Base-by-base conservation (phyloP, 37 sponge, comb jelly and placozoan genomes). In the Axinella damicornis region DNA sequence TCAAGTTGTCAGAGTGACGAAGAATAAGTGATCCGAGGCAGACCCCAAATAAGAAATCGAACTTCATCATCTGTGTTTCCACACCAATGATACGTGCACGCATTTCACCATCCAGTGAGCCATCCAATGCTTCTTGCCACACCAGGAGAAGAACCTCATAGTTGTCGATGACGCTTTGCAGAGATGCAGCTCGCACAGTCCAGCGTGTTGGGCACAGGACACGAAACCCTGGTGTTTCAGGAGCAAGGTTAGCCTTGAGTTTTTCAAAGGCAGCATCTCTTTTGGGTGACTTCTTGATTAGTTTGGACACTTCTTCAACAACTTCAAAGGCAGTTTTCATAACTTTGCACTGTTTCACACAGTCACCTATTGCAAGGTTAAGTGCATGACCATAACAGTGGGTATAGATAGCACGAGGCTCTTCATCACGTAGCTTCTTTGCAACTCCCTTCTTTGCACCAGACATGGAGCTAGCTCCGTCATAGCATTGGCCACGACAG, bases 401-500 rank as follows among this genome's bases (percentile, higher is more conserved):
- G n/a, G 65, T 78, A 21, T 35, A 78, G 38, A 78, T 36, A 25
- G 78, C 78, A 40, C 78, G 63, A 12, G n/a, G 12, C 40, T 78
- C 78, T 83, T n/a, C 40, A 34, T 70, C 53, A 6, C 24, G 24
- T 35, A 86, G 68, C 22, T 53, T 15, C 65, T 46, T 65, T 52
- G 83, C 84, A 40, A 84, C 84, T n/a, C 90, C 90, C 28, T 37
- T 40, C 68, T 72, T 68, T 56, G 59, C 28, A 40, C 90, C 90
- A 40, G 80, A 17, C 84, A 89, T 89, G 12, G 79, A 25, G 34
- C 76, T 20, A 16, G 80, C 84, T 25, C 90, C 85, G 67, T 89
- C 90, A 83, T 89, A 89, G 74, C 90, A 83, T 65, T 89, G 90
- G 9, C 90, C 85, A 69, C 90, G 35, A 32, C 41, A 52, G 24